Evolutionary conservation across 2,888 invertebrate genomes (phyloP), one percentile per base, ranked within the genome.

Genomic region (Chloroclystis v-ata): DNA sequence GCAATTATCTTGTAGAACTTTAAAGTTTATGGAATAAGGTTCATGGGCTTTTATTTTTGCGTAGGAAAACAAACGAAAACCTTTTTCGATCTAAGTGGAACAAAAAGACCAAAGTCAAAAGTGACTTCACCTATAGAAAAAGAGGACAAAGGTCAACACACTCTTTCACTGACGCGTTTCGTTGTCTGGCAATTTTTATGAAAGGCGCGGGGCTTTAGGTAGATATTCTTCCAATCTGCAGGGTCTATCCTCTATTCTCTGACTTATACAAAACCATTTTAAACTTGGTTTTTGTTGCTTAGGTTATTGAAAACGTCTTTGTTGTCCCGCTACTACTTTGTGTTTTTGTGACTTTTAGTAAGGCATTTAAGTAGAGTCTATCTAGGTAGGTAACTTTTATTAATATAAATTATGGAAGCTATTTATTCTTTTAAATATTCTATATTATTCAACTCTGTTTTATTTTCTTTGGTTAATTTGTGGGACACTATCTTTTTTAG

Each of bases 91-190:
- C 45, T 51, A 43, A 57, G 52, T 58, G 44, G n/a, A 59, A 57
- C 52, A 57, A 62, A 63, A 58, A 60, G 43, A 43, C 51, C 33
- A 58, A 67, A 66, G 61, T 67, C 60, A 65, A 61, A 63, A 62
- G 60, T 62, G 57, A 65, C 56, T 59, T 51, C 50, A 49, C 44
- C 54, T 47, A 49, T 25, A 47, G 32, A 58, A 20, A 49, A 52
- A 57, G 53, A 57, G 59, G 60, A 59, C 58, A 62, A 62, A 64
- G 66, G 52, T 56, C 40, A 44, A 54, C 33, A 49, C 24, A 47
- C 53, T 53, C 37, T 45, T 51, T 43, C 35, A 30, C 29, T 49
- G 38, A 45, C 49, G 47, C 40, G 35, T 35, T 43, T 46, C 41
- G 42, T 45, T 41, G 51, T 49, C 54, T 56, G 47, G 47, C 52